A percentile compares a stretch with the other conserved stretches of the same genome.
Conservation (phyloP, 2,113 vertebrate genomes). For the Elachura formosa region DNA sequence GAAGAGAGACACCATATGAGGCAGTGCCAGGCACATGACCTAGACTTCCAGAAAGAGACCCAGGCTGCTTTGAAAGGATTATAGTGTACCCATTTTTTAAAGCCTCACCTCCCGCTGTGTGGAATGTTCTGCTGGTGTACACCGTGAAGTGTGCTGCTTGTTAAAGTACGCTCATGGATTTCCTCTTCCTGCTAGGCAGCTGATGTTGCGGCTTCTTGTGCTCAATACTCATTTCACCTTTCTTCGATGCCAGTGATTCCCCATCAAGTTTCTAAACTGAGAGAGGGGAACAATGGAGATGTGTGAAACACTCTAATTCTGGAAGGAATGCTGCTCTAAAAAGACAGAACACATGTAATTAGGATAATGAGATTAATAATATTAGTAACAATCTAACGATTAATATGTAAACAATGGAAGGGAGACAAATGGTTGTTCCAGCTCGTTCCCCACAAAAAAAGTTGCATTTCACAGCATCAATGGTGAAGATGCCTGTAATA, state of each 20-base stretch:
- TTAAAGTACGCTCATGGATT: not conserved
- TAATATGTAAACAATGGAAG: slow-evolving; percentile 33
- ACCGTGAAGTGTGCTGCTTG: not conserved
- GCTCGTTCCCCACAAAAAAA: not conserved
- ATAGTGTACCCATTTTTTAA: not conserved
- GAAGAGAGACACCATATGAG: slow-evolving; percentile 40
- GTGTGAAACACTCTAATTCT: not conserved
- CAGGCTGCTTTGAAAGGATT: slow-evolving; percentile 21
- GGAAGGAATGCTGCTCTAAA: slow-evolving; percentile 14
- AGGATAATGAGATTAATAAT: slow-evolving; percentile 38
- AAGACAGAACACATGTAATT: slow-evolving; percentile 28
- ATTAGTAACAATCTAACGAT: not conserved
- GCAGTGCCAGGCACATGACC: slow-evolving; percentile 43
- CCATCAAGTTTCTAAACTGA: not conserved
- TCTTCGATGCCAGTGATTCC: not conserved
- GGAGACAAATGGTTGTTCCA: slow-evolving; percentile 34
- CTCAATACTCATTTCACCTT: not conserved
- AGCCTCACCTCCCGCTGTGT: not conserved
- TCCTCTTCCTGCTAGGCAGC: not conserved
- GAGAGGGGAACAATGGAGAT: slow-evolving; percentile 6
- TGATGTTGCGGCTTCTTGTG: not conserved
- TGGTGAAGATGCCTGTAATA: slow-evolving; percentile 21
- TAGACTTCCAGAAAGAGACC: slow-evolving; percentile 23
- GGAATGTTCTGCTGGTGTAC: not conserved
- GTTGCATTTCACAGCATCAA: not conserved